phyloP scores from a whole-genome alignment of 2,113 vertebrate genomes.

The Pollimyrus isidori region DNA sequence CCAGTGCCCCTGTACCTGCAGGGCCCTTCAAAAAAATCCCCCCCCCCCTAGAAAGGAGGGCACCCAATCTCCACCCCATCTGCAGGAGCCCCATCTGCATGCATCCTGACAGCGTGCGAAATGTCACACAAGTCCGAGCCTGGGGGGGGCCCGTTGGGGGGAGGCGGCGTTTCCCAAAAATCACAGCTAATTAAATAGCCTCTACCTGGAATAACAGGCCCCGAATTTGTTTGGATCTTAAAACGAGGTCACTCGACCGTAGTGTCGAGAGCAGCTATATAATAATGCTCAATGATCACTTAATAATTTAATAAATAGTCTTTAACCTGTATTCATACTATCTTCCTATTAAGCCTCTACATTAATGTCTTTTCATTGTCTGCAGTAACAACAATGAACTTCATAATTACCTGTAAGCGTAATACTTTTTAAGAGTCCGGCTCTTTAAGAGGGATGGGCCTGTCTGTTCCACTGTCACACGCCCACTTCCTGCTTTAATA shows the following conservation, averaged over 20 bases:
- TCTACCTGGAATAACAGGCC: neutral
- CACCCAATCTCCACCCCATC: neutral
- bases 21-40: neutral
- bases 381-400: neutral
- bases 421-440: neutral
- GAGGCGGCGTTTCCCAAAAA: neutral
- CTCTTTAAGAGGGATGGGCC: neutral
- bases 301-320: neutral
- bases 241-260: neutral
- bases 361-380: neutral
- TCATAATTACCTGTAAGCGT: neutral
- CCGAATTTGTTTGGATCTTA: neutral
- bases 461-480: neutral
- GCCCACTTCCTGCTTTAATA: neutral
- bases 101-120: neutral
- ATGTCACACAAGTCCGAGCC: neutral
- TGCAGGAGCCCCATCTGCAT: neutral
- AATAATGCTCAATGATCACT: neutral
- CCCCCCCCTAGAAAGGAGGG: neutral
- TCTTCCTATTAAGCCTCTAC: neutral
- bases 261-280: neutral
- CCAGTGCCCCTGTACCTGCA: neutral
- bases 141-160: neutral
- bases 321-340: neutral
- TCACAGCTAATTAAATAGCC: neutral